Conservation (phyloP, 1,140 invertebrate species). For the Drosophila lacertosa region DNA sequence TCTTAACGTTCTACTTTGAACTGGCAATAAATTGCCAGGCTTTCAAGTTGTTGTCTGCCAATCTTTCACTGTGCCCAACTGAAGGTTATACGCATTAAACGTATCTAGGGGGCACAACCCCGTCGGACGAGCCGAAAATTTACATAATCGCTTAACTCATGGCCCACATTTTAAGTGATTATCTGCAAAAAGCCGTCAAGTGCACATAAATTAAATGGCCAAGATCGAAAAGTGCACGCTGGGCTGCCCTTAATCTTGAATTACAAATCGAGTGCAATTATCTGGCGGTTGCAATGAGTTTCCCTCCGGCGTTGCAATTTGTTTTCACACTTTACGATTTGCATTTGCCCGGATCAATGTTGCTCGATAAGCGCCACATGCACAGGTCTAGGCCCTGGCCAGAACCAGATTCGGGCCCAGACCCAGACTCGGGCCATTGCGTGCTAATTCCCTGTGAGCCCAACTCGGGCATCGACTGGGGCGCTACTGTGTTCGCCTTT, state of each 20-base stretch:
- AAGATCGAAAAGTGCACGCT: slow-evolving; percentile 52
- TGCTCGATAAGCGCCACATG: slow-evolving; percentile 67
- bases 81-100: slow-evolving; percentile 55
- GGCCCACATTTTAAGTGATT: slow-evolving; percentile 80
- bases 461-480: too few relatives aligned
- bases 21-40: slow-evolving; percentile 24
- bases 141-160: slow-evolving; percentile 81
- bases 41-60: slow-evolving; percentile 23
- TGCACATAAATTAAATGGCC: slow-evolving; percentile 75
- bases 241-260: slow-evolving; percentile 77
- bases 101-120: slow-evolving; percentile 16
- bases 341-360: slow-evolving; percentile 66
- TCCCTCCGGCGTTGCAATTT: slow-evolving; percentile 52
- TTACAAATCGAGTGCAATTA: slow-evolving; percentile 83
- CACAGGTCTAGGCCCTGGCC: slow-evolving; percentile 30
- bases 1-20: slow-evolving; percentile 27
- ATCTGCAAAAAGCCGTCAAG: slow-evolving; percentile 53
- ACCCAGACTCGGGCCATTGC: slow-evolving; percentile 7
- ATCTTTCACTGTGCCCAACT: slow-evolving; percentile 29
- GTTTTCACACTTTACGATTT: slow-evolving; percentile 82
- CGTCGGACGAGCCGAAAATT: slow-evolving; percentile 41
- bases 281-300: slow-evolving; percentile 73
- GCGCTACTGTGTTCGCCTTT: slow-evolving; percentile 72
- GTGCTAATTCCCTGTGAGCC: slow-evolving; percentile 19
- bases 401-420: slow-evolving; percentile 2